phyloP scores from a whole-genome alignment of 2,797 vertebrate species.

The Catamblyrhynchus diadema region DNA sequence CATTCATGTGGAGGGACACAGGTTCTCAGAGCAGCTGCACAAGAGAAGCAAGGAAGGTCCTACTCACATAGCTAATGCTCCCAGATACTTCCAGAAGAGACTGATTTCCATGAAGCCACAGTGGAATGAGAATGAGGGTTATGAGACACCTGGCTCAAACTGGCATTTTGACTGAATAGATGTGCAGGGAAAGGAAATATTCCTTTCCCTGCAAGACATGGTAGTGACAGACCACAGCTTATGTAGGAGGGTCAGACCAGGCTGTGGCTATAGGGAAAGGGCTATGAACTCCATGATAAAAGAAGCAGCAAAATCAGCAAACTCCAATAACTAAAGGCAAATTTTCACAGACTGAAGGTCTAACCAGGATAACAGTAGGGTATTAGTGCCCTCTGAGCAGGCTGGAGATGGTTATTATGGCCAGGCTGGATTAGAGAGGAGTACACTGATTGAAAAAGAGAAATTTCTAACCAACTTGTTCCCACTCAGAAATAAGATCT shows the following conservation, averaged over 20 bases:
- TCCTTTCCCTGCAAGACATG: neutral
- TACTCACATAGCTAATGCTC: neutral
- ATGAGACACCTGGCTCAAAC: neutral
- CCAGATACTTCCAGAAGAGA: neutral
- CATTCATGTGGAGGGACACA: neutral
- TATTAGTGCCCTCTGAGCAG: neutral
- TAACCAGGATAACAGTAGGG: neutral
- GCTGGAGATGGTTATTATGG: fast-evolving
- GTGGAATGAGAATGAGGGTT: neutral
- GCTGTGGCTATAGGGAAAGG: neutral
- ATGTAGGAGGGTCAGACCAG: neutral
- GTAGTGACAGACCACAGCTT: neutral
- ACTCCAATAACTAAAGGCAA: neutral
- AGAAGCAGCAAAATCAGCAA: neutral
- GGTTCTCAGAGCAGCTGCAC: neutral
- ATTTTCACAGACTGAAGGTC: neutral
- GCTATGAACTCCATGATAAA: neutral
- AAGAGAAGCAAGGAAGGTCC: neutral
- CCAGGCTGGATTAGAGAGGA: neutral
- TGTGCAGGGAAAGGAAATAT: neutral
- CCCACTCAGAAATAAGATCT: neutral
- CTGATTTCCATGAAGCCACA: neutral
- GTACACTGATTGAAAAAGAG: neutral
- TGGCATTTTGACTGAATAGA: neutral
- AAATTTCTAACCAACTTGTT: neutral